These are phyloP conservation scores for Podarcis lilfordi DNA, from an alignment of 2,797 vertebrate species.

Conservation along the genomic window DNA sequence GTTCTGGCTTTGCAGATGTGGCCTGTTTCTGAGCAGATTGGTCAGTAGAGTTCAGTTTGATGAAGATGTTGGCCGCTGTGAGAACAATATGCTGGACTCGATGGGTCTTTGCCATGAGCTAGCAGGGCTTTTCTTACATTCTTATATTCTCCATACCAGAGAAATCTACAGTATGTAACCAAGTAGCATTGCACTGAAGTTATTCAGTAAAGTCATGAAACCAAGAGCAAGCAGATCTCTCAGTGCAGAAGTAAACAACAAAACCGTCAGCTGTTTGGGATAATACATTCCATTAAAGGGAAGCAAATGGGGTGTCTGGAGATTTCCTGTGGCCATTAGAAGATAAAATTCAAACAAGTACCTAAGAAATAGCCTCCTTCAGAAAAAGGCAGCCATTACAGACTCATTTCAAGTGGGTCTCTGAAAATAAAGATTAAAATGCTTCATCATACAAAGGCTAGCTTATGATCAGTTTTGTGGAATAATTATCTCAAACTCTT, in stretches of 20 bases:
- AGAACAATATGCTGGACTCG: too few relatives aligned
- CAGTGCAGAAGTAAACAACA: slow-evolving; percentile 27
- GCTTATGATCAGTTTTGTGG: background rate
- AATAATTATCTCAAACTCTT: background rate
- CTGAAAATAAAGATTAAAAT: background rate
- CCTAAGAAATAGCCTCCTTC: background rate
- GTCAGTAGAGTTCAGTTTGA: background rate
- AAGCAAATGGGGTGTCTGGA: background rate
- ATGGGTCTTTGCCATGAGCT: too few relatives aligned
- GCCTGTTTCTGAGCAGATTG: background rate
- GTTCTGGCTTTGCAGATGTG: background rate
- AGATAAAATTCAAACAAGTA: slow-evolving; percentile 7
- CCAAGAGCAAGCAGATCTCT: slow-evolving; percentile 16
- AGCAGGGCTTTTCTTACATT: too few relatives aligned
- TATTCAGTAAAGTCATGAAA: background rate
- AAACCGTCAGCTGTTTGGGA: slow-evolving; percentile 20
- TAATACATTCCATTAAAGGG: slow-evolving; percentile 8
- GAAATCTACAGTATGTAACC: background rate
- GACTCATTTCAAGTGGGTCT: background rate
- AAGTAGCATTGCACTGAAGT: slow-evolving; percentile 12
- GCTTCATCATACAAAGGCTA: background rate
- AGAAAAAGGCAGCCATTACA: background rate
- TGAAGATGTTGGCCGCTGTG: background rate
- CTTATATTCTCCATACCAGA: slow-evolving; percentile 2
- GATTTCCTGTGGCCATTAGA: background rate